Evolutionary conservation across 1,140 invertebrate species (phyloP).

Genomic region (Harpegnathos saltator): DNA sequence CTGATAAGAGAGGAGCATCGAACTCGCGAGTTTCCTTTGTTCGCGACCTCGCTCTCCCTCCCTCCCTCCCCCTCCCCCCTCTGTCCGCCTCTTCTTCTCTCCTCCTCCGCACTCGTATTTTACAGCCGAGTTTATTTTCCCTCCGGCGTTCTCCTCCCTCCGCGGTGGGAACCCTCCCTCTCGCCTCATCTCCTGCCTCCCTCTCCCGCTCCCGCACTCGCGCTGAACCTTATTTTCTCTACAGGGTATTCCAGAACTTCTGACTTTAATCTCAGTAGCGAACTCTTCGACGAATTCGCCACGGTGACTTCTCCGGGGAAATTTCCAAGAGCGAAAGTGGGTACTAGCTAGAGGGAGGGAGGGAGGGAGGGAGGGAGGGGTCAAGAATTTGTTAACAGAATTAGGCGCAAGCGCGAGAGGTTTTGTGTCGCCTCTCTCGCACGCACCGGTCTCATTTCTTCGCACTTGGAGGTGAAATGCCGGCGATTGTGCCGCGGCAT

Average conservation of each 20-base stretch:
- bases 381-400: background rate
- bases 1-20: constrained; percentile 80
- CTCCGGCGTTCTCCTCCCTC: background rate
- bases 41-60: constrained; percentile 11
- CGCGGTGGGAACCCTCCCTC: background rate
- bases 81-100: background rate
- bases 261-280: constrained; percentile 20
- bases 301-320: background rate
- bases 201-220: background rate
- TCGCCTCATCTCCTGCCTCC: background rate
- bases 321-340: background rate
- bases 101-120: constrained; percentile 39
- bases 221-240: background rate
- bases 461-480: background rate
- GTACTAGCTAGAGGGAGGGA: background rate
- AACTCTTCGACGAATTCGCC: background rate
- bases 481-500: no score
- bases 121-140: constrained; percentile 37
- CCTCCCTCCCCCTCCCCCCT: background rate
- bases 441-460: background rate
- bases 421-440: background rate
- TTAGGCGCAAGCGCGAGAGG: background rate
- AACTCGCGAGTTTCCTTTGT: constrained; percentile 75
- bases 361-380: background rate
- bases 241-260: background rate